Evolutionary conservation across 2,797 vertebrate genomes (phyloP).

Genomic region (Rhabdophis nuchalis): DNA sequence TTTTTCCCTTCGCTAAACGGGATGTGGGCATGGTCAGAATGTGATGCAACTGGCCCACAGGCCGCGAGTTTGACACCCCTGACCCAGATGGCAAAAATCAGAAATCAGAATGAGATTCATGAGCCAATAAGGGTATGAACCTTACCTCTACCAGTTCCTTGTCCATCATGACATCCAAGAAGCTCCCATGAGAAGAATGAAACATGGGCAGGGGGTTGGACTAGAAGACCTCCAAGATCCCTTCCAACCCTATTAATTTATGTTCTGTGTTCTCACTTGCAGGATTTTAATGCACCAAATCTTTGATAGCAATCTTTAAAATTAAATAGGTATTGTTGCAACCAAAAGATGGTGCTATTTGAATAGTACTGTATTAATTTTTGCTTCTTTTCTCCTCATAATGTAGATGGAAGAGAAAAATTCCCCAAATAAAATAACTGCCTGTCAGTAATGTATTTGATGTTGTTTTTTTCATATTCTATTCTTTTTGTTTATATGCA

Average conservation of each 20-base stretch:
- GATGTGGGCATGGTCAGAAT: too few species aligned
- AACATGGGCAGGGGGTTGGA: neutral
- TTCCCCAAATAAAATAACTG: neutral
- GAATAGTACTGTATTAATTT: slow-evolving; percentile 11
- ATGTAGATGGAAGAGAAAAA: neutral
- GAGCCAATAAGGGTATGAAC: neutral
- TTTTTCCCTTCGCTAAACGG: too few species aligned
- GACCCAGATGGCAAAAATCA: neutral
- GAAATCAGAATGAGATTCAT: neutral
- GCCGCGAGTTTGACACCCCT: neutral
- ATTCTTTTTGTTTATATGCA: neutral
- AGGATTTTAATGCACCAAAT: neutral
- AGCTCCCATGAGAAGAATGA: neutral
- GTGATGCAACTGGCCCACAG: too few species aligned
- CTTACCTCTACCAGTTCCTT: neutral
- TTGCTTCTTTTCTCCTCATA: rapidly evolving
- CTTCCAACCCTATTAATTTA: neutral
- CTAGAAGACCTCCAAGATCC: neutral
- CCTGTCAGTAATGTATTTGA: neutral
- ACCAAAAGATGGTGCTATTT: slow-evolving; percentile 61
- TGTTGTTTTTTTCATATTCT: neutral
- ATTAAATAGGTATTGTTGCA: neutral
- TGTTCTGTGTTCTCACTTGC: neutral
- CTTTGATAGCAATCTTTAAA: neutral
- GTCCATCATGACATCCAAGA: neutral